Conservation (phyloP, 1,140 invertebrate genomes). For the Steinernema khuongi region DNA sequence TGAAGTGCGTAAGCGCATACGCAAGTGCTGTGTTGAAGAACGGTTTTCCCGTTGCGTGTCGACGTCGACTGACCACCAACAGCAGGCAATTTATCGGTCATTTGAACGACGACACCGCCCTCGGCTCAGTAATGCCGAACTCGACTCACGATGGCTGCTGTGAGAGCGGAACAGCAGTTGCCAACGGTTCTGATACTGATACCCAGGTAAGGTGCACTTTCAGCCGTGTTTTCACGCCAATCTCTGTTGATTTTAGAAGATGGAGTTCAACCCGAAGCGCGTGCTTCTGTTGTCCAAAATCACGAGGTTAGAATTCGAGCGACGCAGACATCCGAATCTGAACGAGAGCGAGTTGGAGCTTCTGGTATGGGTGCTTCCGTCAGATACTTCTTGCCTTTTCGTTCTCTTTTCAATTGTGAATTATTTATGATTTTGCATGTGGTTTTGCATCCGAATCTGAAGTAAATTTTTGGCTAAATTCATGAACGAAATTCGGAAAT, state of each 20-base stretch:
- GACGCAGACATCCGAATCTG: neutral
- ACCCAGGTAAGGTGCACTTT: neutral
- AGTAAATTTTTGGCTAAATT: no score
- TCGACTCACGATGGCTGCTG: no score
- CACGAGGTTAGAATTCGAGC: slow-evolving; percentile 1
- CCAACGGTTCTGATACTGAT: no score
- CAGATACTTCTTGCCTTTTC: neutral
- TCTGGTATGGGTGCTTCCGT: neutral
- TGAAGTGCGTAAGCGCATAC: slow-evolving; percentile 12
- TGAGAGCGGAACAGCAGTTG: no score
- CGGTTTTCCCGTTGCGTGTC: neutral
- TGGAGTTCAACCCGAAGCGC: neutral
- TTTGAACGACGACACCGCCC: neutral
- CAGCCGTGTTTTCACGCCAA: neutral
- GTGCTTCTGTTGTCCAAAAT: neutral
- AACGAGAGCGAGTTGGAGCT: neutral
- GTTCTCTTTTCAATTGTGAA: neutral
- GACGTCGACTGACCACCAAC: neutral
- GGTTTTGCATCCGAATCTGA: no score
- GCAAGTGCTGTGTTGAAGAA: neutral
- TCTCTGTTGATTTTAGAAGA: neutral
- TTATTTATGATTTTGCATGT: no score
- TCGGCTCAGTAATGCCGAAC: neutral
- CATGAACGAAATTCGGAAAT: no score
- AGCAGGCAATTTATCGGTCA: neutral